Percentiles rank a stretch among this genome's conserved stretches.
phyloP scores from a whole-genome alignment of 2,797 vertebrate genomes.

The Peromyscus aztecus region DNA sequence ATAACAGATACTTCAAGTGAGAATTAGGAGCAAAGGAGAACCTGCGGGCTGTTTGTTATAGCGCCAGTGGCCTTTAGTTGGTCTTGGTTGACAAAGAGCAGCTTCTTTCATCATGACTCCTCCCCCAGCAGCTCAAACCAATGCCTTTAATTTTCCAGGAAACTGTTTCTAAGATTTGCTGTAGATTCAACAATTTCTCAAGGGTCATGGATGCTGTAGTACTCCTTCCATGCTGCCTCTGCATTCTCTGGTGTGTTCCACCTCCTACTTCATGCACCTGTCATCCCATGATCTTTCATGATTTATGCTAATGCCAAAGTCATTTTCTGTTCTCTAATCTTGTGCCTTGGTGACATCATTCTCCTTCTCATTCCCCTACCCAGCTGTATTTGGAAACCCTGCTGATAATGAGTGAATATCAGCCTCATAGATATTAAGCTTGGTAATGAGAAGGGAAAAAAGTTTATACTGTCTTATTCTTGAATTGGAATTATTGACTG shows the following conservation, averaged over 20 bases:
- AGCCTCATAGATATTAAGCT: slow-evolving; percentile 51
- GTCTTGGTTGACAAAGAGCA: background rate
- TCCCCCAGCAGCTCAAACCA: background rate
- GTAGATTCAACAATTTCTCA: background rate
- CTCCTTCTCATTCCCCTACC: slow-evolving; percentile 25
- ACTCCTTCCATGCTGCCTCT: background rate
- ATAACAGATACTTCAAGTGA: background rate
- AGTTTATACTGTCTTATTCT: slow-evolving; percentile 58
- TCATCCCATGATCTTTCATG: no score
- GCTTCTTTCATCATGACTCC: background rate
- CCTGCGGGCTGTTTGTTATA: background rate
- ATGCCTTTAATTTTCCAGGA: background rate
- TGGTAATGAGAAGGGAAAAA: slow-evolving; percentile 72
- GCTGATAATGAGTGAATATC: slow-evolving; percentile 51
- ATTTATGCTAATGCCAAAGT: background rate
- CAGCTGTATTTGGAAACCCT: slow-evolving; percentile 30
- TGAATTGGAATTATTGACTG: slow-evolving; percentile 65
- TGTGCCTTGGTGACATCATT: background rate
- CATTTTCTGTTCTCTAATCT: slow-evolving; percentile 63
- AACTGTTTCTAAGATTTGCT: background rate
- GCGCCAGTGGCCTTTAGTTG: background rate
- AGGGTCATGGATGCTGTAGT: background rate
- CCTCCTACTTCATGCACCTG: background rate
- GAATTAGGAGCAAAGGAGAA: background rate
- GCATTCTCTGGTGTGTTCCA: background rate